A percentile compares a stretch with the other conserved stretches of the same genome.
These are phyloP conservation scores for Holothuria glaberrima DNA, from an alignment of 35 echinoderm and acorn worm species.

Conservation along the genomic window DNA sequence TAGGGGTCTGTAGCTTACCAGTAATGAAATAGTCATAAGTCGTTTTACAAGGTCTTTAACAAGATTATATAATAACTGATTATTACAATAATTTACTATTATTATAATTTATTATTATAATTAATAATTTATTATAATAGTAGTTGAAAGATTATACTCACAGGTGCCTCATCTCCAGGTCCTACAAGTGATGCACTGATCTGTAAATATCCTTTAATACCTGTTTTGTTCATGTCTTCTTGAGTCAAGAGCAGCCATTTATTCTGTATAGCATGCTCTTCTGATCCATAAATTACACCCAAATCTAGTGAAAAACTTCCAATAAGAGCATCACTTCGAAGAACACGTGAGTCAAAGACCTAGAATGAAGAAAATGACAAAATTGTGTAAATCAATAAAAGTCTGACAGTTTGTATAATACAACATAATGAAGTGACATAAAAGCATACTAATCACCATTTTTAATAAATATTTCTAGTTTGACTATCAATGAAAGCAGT, in stretches of 20 bases:
- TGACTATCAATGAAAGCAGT: not conserved
- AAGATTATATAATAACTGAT: not conserved
- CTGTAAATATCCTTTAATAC: constrained; percentile 81
- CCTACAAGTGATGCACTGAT: constrained; percentile 73
- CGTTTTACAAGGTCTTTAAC: too few species aligned
- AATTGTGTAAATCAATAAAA: not conserved
- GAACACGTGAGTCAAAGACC: constrained; percentile 74
- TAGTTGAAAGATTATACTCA: constrained; percentile 51
- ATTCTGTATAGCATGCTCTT: constrained; percentile 74
- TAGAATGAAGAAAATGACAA: constrained; percentile 9
- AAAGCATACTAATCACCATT: not conserved
- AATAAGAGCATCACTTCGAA: constrained; percentile 81
- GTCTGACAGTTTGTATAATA: too few species aligned
- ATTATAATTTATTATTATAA: too few species aligned
- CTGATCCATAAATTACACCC: constrained; percentile 65
- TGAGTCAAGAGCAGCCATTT: constrained; percentile 81
- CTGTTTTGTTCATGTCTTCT: constrained; percentile 67
- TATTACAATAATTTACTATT: too few species aligned
- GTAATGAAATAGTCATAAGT: too few species aligned
- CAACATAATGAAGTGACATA: not conserved
- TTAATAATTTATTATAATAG: too few species aligned
- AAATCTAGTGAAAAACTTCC: constrained; percentile 76
- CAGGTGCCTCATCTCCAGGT: constrained; percentile 82
- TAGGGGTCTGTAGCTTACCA: too few species aligned
- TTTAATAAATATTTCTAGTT: not conserved